Conservation (phyloP, 1,140 invertebrate species). For the Ips nitidus region DNA sequence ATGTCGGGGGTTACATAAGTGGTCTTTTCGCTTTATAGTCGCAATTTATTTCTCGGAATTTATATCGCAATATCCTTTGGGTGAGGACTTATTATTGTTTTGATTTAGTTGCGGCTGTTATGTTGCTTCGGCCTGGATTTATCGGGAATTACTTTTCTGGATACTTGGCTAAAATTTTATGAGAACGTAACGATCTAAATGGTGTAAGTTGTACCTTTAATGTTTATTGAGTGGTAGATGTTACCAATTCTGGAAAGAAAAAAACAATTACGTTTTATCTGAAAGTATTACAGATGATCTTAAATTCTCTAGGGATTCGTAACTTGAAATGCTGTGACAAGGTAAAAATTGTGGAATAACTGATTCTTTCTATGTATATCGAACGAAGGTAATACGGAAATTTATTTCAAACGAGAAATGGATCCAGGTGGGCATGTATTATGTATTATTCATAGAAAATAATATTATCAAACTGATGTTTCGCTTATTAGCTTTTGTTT, state of each 20-base stretch:
- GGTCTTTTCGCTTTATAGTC: constrained; percentile 13
- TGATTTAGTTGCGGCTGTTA: constrained; percentile 8
- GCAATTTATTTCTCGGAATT: constrained; percentile 17
- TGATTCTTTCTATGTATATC: too few species aligned
- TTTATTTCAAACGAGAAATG: too few species aligned
- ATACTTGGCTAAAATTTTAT: not conserved
- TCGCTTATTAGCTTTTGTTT: too few species aligned
- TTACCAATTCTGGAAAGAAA: not conserved
- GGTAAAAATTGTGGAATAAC: too few species aligned
- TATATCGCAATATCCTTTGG: constrained; percentile 5
- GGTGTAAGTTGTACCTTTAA: not conserved
- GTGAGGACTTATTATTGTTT: constrained; percentile 14
- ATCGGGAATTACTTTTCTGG: not conserved
- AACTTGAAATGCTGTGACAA: too few species aligned
- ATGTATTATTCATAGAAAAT: too few species aligned
- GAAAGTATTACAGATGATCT: not conserved
- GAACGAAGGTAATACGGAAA: too few species aligned
- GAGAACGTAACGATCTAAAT: not conserved
- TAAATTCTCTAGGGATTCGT: too few species aligned
- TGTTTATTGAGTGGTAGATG: not conserved
- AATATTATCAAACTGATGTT: too few species aligned
- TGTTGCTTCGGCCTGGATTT: not conserved
- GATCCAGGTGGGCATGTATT: too few species aligned
- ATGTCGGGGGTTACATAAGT: constrained; percentile 3
- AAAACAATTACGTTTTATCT: not conserved